Base-by-base conservation (phyloP, 2,113 vertebrate genomes). In the Agapornis roseicollis region DNA sequence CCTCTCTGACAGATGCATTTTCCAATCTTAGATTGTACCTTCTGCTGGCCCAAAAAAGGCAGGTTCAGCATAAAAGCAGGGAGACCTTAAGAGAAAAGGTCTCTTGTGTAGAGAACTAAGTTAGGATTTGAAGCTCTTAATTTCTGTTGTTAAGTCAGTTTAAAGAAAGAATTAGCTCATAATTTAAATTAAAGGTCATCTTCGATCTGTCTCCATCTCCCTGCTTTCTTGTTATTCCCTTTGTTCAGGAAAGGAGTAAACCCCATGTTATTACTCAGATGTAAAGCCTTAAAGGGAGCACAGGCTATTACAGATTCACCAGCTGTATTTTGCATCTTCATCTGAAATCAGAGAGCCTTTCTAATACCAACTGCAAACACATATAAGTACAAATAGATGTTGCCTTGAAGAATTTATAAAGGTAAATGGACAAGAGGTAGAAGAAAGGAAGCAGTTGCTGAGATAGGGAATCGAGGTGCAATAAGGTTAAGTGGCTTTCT, bases 1-100 rank as follows among this genome's bases (percentile, higher is more conserved):
- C 90, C 85, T 96, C 82, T 94, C 93, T 90, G 97, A 93, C 88
- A 97, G 96, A 92, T 89, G 85, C 77, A 56, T 92, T 96, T 97
- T 96, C 94, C 46, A 33, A 60, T 94, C 83, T 55, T 90, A 79
- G 83, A 91, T 58, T 95, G 90, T 87, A 94, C 80, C 90, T 96
- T 80, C 82, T 70, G 66, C 86, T 97, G 94, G 93, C 80, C 94
- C 74, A 56, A 90, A 93, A 96, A 96, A 66, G 53, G 25, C 73
- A 80, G 41, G 61, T 94, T 96, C 92, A 94, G 65, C 33, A 28
- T 96, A 89, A 95, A 88, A 97, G 86, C 15, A 8, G 61, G 73
- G 93, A 96, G 77, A 91, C 80, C 69, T 94, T 94, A 97, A 96
- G 60, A 92, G 64, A 80, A 97, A 97, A 97, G 69, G 73, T 49